A percentile compares a stretch with the other conserved stretches of the same genome.
These are phyloP conservation scores for Argopecten irradians DNA, from an alignment of 1,140 invertebrate genomes.

Conservation along the genomic window DNA sequence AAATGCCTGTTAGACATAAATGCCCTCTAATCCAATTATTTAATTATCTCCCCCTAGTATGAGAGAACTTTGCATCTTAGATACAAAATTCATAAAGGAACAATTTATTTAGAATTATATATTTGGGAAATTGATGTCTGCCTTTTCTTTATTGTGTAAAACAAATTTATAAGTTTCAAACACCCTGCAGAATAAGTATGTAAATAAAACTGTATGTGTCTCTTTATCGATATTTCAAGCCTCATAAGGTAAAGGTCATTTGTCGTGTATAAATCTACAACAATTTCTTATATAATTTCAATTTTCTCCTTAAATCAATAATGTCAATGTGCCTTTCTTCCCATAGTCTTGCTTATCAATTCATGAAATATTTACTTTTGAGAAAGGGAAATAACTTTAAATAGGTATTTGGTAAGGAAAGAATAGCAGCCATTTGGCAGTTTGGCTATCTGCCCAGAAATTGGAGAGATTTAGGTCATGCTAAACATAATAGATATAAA, in stretches of 20 bases:
- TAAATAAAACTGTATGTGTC: background rate
- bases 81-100: too few species aligned
- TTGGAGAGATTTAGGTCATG: conserved; percentile 11
- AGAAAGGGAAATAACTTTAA: conserved; percentile 18
- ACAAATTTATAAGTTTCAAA: too few species aligned
- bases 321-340: background rate
- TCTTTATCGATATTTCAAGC: background rate
- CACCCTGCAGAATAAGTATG: too few species aligned
- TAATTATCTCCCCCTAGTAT: too few species aligned
- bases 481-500: background rate
- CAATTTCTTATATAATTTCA: background rate
- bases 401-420: background rate
- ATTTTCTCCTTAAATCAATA: background rate
- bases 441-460: conserved; percentile 8
- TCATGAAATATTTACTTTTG: too few species aligned
- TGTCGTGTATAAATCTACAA: background rate
- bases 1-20: too few species aligned
- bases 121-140: too few species aligned
- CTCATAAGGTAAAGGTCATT: background rate
- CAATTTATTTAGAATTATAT: too few species aligned
- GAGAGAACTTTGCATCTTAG: too few species aligned
- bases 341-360: too few species aligned
- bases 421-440: background rate
- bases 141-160: too few species aligned
- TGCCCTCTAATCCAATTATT: too few species aligned